A percentile compares a stretch with the other conserved stretches of the same genome.
phyloP scores from a whole-genome alignment of 2,888 invertebrate species.

The Rhamnusium bicolor region DNA sequence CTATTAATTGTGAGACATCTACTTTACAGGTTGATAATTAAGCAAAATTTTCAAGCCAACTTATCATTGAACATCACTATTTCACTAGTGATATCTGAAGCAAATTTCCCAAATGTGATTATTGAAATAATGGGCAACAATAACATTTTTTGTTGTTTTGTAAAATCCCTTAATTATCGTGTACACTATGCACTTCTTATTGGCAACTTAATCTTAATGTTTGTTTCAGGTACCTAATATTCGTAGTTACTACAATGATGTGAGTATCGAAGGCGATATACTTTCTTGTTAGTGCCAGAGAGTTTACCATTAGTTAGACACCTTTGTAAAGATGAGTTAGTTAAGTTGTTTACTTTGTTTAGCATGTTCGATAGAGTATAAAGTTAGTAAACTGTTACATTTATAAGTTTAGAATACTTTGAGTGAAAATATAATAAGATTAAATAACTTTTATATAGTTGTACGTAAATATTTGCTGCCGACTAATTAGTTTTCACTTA shows the following conservation, averaged over 20 bases:
- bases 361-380: constrained; percentile 35
- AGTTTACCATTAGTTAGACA: constrained; percentile 26
- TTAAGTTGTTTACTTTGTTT: constrained; percentile 35
- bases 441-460: constrained; percentile 24
- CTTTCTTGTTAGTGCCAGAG: constrained; percentile 4
- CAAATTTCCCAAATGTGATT: too few relatives aligned
- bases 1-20: too few relatives aligned
- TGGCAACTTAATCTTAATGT: not conserved
- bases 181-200: too few relatives aligned
- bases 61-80: too few relatives aligned
- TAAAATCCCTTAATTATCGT: too few relatives aligned
- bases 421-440: constrained; percentile 38
- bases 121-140: too few relatives aligned
- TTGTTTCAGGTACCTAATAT: constrained; percentile 28
- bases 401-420: constrained; percentile 31
- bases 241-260: constrained; percentile 1
- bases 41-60: too few relatives aligned
- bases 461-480: not conserved
- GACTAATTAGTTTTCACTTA: not conserved
- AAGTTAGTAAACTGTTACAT: constrained; percentile 35
- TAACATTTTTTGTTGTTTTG: too few relatives aligned
- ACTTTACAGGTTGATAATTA: too few relatives aligned
- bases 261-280: not conserved
- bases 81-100: too few relatives aligned
- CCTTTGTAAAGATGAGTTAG: constrained; percentile 32